phyloP scores from a whole-genome alignment of 2,888 invertebrate species.

The Melinaea menophilus region DNA sequence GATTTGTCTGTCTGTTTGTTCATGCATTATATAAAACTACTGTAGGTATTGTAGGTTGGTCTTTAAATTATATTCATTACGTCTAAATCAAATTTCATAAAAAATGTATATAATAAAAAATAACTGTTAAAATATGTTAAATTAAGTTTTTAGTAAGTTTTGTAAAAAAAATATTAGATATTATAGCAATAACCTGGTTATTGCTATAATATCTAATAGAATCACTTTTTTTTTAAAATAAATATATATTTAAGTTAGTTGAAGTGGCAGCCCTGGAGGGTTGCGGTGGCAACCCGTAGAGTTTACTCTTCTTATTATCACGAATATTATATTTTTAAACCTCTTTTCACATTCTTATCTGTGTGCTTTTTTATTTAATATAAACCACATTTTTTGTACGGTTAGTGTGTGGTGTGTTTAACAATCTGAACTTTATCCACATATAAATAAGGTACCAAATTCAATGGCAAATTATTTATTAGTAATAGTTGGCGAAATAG shows the following conservation, averaged over 20 bases:
- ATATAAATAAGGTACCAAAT: too few relatives aligned
- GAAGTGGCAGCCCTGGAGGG: conserved; percentile 45
- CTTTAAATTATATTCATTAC: not conserved
- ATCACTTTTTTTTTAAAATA: not conserved
- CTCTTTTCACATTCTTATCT: conserved; percentile 55
- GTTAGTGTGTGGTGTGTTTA: too few relatives aligned
- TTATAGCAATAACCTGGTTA: too few relatives aligned
- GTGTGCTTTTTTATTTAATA: conserved; percentile 36
- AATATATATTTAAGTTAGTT: not conserved
- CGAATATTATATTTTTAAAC: conserved; percentile 54
- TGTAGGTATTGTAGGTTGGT: not conserved
- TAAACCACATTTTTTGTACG: conserved; percentile 22
- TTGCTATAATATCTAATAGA: too few relatives aligned
- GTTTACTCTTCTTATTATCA: conserved; percentile 48
- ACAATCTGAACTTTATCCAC: too few relatives aligned
- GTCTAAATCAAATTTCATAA: not conserved
- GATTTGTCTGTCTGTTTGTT: too few relatives aligned
- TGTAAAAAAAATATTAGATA: too few relatives aligned
- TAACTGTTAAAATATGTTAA: too few relatives aligned
- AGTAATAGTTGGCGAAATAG: too few relatives aligned
- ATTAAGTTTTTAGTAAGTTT: too few relatives aligned
- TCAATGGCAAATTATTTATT: too few relatives aligned
- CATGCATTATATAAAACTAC: too few relatives aligned
- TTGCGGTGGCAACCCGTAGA: conserved; percentile 53
- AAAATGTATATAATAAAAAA: not conserved